Base-by-base conservation (phyloP, 2,888 invertebrate species). In the Aethes cnicana region DNA sequence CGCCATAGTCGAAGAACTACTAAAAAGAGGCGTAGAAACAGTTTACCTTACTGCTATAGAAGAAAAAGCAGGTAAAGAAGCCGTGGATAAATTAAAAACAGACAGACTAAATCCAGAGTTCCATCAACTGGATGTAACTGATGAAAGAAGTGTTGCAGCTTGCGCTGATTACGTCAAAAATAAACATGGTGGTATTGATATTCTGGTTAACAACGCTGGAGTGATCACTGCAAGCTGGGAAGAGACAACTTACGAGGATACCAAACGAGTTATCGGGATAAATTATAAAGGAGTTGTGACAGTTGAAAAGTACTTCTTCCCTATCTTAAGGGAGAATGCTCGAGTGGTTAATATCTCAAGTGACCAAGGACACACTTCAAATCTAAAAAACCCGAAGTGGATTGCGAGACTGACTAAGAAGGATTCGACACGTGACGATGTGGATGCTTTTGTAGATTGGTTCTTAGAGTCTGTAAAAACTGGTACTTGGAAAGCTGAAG, bases 21-120 rank as follows among this genome's bases (percentile, higher is more conserved):
- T 92, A 58, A 77, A 89, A 61, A 81, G 91, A 63, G 93, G 91
- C 63, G 77, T 92, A 55, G 93, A 92, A 2, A 77, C 80, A 49
- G 94, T 95, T 1, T 93, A 92, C 69, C 70, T 94, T 32, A 93
- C 94, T 23, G 84, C 93, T 1, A 81, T 93, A 60, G 90, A 92
- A 72, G 75, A 75, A 14, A 68, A 58, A 1, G 74, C 91, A 54
- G 93, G 93, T 2, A 60, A 79, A 58, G 78, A 74, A 33, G 92
- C 93, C 9, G 84, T 93, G 0, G 72, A 83, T 35, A 70, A 86
- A 46, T 69, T 93, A 1, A 85, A 91, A 39, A 75, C 86, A 58
- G 75, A 90, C 52, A 87, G 87, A 4, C 72, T 80, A 0, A 75
- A 81, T 23, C 84, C 91, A 4, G 18, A 46, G 2, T 70, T 66